Conservation (phyloP, 2,888 invertebrate species). For the Ophion ellenae region DNA sequence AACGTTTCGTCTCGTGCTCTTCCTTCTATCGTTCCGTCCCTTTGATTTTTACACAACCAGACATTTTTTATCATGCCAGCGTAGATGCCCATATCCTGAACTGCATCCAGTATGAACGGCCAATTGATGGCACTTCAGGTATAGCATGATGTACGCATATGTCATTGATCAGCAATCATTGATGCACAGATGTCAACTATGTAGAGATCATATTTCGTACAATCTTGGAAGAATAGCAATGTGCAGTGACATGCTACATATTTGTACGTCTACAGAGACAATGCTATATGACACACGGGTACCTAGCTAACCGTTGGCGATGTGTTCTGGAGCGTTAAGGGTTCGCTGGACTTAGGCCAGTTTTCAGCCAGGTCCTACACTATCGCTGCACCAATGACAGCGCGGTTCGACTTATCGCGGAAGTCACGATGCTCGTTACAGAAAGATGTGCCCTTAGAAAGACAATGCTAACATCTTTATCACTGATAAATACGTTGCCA, state of each 20-base stretch:
- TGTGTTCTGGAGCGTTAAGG: constrained; percentile 44
- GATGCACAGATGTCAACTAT: neutral
- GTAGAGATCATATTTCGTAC: neutral
- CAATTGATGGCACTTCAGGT: too few relatives aligned
- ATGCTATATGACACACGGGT: neutral
- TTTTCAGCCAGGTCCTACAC: constrained; percentile 26
- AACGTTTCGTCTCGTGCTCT: neutral
- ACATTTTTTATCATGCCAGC: too few relatives aligned
- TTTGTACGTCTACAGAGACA: neutral
- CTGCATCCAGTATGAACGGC: too few relatives aligned
- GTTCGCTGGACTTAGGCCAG: constrained; percentile 17
- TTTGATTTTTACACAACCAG: neutral
- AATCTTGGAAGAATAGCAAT: neutral
- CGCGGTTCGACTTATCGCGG: constrained; percentile 58
- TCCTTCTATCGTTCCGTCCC: neutral
- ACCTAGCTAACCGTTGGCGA: constrained; percentile 40
- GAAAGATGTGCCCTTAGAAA: constrained; percentile 35
- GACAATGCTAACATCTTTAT: constrained; percentile 35
- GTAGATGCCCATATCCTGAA: too few relatives aligned
- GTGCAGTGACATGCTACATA: neutral
- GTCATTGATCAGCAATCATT: neutral
- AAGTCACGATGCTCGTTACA: constrained; percentile 65
- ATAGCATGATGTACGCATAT: neutral
- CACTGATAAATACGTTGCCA: constrained; percentile 16
- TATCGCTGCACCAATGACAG: constrained; percentile 57